These are phyloP conservation scores for Morpho achilles DNA, from an alignment of 2,888 invertebrate genomes.

Conservation along the genomic window DNA sequence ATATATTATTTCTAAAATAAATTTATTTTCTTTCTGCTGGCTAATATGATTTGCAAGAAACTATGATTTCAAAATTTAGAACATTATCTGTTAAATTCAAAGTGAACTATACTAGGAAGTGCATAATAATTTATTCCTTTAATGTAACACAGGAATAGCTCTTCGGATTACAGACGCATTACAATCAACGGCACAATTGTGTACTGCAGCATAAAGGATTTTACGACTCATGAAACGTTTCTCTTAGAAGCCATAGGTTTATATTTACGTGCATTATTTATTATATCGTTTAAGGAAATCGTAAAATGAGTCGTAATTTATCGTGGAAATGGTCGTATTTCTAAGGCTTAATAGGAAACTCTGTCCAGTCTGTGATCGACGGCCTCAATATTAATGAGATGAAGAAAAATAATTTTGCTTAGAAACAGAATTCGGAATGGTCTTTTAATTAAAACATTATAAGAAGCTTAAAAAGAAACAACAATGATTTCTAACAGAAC, in stretches of 20 bases:
- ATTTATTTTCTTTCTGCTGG: too few relatives aligned
- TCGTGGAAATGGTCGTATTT: constrained; percentile 26
- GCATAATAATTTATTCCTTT: constrained; percentile 11
- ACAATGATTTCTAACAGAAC: too few relatives aligned
- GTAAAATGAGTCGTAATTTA: constrained; percentile 44
- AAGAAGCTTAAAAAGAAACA: too few relatives aligned
- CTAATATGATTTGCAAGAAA: too few relatives aligned
- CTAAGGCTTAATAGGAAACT: background rate
- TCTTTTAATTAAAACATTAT: too few relatives aligned
- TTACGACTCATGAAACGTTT: constrained; percentile 50
- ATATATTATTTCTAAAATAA: too few relatives aligned
- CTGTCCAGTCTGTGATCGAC: background rate
- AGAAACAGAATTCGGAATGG: too few relatives aligned
- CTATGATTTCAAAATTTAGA: too few relatives aligned
- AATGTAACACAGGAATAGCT: constrained; percentile 22
- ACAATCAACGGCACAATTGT: constrained; percentile 30
- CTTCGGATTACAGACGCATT: constrained; percentile 33
- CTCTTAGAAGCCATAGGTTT: constrained; percentile 37
- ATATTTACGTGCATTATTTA: constrained; percentile 45
- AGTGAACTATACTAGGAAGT: background rate
- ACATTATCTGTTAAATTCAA: background rate
- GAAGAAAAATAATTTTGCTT: background rate
- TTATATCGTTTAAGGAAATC: constrained; percentile 45
- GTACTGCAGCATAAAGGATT: constrained; percentile 36
- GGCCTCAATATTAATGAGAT: background rate